These are phyloP conservation scores for Heliocidaris tuberculata DNA, from an alignment of 35 echinoderm and acorn worm genomes.

Conservation along the genomic window DNA sequence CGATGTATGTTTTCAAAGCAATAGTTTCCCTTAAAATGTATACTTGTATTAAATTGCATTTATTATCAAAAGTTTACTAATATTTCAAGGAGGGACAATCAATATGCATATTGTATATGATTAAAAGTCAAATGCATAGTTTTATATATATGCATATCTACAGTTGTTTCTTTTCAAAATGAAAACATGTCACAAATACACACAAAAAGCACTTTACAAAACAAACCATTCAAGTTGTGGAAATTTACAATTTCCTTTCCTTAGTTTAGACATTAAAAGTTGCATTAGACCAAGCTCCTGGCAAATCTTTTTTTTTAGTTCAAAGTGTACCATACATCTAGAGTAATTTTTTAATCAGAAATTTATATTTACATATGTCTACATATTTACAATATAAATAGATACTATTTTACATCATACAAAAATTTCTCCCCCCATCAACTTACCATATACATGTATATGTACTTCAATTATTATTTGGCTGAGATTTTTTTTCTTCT, in stretches of 20 bases:
- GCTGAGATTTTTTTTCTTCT: too few species aligned
- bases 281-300: too few species aligned
- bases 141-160: not conserved
- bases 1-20: too few species aligned
- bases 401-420: not conserved
- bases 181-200: not conserved
- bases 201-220: not conserved
- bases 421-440: not conserved
- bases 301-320: too few species aligned
- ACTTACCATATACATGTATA: not conserved
- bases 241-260: not conserved
- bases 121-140: not conserved
- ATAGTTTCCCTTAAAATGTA: not conserved
- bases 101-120: not conserved
- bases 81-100: too few species aligned
- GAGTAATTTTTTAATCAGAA: not conserved
- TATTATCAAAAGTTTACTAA: not conserved
- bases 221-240: not conserved
- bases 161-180: not conserved
- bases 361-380: not conserved
- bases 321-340: not conserved
- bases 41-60: not conserved
- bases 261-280: not conserved
- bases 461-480: too few species aligned
- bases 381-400: slow-evolving; percentile 14